These are phyloP conservation scores for Jaculus jaculus DNA, from an alignment of 2,113 vertebrate species.

Conservation along the genomic window DNA sequence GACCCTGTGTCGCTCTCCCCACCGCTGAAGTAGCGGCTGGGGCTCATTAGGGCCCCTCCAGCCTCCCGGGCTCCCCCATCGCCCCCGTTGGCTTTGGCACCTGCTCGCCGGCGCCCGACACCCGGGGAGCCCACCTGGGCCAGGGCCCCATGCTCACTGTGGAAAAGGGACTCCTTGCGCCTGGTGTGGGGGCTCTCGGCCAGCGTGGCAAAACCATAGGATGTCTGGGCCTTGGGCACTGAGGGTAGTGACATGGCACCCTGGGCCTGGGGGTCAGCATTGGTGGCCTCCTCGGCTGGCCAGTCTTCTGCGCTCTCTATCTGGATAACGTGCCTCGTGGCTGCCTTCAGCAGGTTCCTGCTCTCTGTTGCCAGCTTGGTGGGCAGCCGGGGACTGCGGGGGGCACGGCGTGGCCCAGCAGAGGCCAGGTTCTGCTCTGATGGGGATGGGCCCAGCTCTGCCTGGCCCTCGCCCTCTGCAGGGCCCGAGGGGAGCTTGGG, in stretches of 20 bases:
- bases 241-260: constrained; percentile 94
- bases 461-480: constrained; percentile 84
- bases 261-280: constrained; percentile 92
- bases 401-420: constrained; percentile 79
- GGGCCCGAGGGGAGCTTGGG: constrained; percentile 91
- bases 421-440: constrained; percentile 88
- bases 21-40: constrained; percentile 93
- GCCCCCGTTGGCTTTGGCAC: constrained; percentile 79
- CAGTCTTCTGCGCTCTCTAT: constrained; percentile 95
- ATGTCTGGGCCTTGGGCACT: constrained; percentile 95
- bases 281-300: constrained; percentile 84
- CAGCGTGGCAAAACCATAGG: constrained; percentile 94
- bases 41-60: constrained; percentile 90
- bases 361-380: constrained; percentile 89
- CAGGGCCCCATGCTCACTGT: constrained; percentile 93
- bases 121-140: constrained; percentile 90
- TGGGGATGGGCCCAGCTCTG: constrained; percentile 82
- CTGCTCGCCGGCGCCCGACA: constrained; percentile 84
- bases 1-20: constrained; percentile 98
- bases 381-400: constrained; percentile 90
- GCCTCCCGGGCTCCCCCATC: constrained; percentile 86
- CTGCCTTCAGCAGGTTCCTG: constrained; percentile 88
- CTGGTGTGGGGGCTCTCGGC: constrained; percentile 97
- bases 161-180: constrained; percentile 96
- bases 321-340: constrained; percentile 96